Percentiles rank a stretch among this genome's conserved stretches.
These are phyloP conservation scores for Eufriesea mexicana DNA, from an alignment of 1,140 invertebrate species.

Conservation along the genomic window DNA sequence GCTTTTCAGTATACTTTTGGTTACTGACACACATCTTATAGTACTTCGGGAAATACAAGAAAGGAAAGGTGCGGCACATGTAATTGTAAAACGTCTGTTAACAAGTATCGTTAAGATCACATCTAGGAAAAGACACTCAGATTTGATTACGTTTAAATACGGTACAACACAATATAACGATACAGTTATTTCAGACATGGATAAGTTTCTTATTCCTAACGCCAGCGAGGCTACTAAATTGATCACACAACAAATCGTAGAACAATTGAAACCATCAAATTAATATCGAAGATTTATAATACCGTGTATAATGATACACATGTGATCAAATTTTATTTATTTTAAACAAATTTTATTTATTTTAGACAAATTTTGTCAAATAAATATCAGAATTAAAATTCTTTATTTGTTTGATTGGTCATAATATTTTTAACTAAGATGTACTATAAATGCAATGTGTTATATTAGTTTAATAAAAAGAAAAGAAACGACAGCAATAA, in stretches of 20 bases:
- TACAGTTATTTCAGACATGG: slow-evolving; percentile 92
- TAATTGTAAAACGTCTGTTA: slow-evolving; percentile 92
- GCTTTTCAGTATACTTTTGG: slow-evolving; percentile 88
- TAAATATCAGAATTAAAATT: slow-evolving; percentile 11
- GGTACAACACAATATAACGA: slow-evolving; percentile 89
- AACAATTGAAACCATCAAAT: slow-evolving; percentile 80
- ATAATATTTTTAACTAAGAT: slow-evolving; percentile 33
- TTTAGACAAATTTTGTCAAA: slow-evolving; percentile 13
- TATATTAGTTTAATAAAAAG: slow-evolving; percentile 16
- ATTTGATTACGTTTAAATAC: slow-evolving; percentile 98
- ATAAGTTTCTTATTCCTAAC: slow-evolving; percentile 95
- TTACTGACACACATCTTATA: slow-evolving; percentile 94
- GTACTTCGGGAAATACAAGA: slow-evolving; percentile 92
- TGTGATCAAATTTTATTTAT: slow-evolving; percentile 28
- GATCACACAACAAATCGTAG: slow-evolving; percentile 88
- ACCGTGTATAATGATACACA: slow-evolving; percentile 29
- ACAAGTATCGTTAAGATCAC: slow-evolving; percentile 97
- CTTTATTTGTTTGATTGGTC: slow-evolving; percentile 32
- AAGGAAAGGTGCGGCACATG: slow-evolving; percentile 89
- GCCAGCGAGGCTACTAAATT: slow-evolving; percentile 94
- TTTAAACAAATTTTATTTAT: slow-evolving; percentile 28
- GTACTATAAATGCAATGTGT: slow-evolving; percentile 26
- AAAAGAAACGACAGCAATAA: not conserved
- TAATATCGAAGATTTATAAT: slow-evolving; percentile 53
- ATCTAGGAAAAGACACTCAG: slow-evolving; percentile 95